Evolutionary conservation across 2,888 invertebrate genomes (phyloP), one percentile per base, ranked within the genome.

Genomic region (Epinotia bilunana): DNA sequence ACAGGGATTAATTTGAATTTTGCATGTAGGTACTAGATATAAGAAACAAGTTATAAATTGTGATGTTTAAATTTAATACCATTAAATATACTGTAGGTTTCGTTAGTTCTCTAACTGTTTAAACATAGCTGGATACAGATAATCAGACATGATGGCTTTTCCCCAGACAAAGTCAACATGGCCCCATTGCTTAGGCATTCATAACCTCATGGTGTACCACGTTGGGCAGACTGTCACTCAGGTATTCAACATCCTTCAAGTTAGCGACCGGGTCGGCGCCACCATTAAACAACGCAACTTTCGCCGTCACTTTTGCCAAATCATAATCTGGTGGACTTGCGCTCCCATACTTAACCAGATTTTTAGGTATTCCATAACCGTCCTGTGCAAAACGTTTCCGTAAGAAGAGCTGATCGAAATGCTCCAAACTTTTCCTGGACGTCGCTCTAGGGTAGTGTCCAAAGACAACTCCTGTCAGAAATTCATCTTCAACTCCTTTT

Each of bases 201-300:
- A 68, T 58, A 43, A 58, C 57, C 20, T 68, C 43, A 16, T n/a
- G 23, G 1, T 68, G 23, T 13, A 43, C 23, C 2, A 68, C 23
- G 5, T 58, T 68, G 2, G 68, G 20, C 3, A 68, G 68, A 20
- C 1, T 43, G 11, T 9, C 3, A 0, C 2, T 9, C 4, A 68
- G 53, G 20, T 53, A 73, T 74, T 72, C 76, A 43, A 77, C 77
- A 64, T 78, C 78, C 20, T 58, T 49, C 11, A 72, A 55, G 53
- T 33, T 55, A 0, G 95, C 90, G n/a, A 95, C 79, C 83, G 90
- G 91, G 78, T 96, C 96, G 60, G 94, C 93, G 0, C 83, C 86
- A 5, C 94, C 94, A 74, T 89, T 94, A 75, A 94, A 90, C 13
- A 95, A 78, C 6, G 84, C 86, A 13, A 83, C 76, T 39, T 78